Evolutionary conservation across 2,888 invertebrate species (phyloP).

Genomic region (Drosophila aldrichi): DNA sequence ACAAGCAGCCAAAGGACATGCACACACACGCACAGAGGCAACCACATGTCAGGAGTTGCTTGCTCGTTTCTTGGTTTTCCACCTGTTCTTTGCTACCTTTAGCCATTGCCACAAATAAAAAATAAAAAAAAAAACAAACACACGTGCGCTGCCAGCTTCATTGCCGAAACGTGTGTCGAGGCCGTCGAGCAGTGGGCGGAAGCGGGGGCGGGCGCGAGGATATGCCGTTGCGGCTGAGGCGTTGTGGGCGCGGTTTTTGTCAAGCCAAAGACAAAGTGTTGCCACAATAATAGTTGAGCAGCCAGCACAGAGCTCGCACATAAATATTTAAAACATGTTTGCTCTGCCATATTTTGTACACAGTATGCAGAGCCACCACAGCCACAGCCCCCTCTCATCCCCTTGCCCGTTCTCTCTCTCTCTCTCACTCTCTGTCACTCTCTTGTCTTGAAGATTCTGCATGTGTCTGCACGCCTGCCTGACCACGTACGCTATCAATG

Average conservation of each 20-base stretch:
- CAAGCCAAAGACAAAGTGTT: constrained; percentile 63
- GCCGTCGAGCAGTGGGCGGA: constrained; percentile 12
- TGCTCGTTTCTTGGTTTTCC: constrained; percentile 6
- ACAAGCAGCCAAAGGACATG: constrained; percentile 16
- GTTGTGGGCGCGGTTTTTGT: constrained; percentile 50
- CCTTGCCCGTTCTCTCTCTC: neutral
- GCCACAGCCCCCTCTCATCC: neutral
- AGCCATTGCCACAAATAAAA: constrained; percentile 63
- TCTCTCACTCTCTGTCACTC: neutral
- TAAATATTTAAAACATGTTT: constrained; percentile 73
- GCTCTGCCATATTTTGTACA: constrained; percentile 54
- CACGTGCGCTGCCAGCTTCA: constrained; percentile 66
- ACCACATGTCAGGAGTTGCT: constrained; percentile 17
- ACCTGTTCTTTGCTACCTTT: constrained; percentile 32
- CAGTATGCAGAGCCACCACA: neutral
- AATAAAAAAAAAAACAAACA: constrained; percentile 68
- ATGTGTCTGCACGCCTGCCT: constrained; percentile 44
- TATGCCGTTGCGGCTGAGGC: neutral
- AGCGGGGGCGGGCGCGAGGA: neutral
- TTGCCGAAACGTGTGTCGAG: constrained; percentile 73
- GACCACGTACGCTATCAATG: constrained; percentile 74
- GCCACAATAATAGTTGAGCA: constrained; percentile 68
- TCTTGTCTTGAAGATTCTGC: neutral
- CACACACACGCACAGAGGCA: neutral
- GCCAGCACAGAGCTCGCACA: constrained; percentile 30